phyloP scores from a whole-genome alignment of 2,113 vertebrate species.

The Pachyramphus minor region DNA sequence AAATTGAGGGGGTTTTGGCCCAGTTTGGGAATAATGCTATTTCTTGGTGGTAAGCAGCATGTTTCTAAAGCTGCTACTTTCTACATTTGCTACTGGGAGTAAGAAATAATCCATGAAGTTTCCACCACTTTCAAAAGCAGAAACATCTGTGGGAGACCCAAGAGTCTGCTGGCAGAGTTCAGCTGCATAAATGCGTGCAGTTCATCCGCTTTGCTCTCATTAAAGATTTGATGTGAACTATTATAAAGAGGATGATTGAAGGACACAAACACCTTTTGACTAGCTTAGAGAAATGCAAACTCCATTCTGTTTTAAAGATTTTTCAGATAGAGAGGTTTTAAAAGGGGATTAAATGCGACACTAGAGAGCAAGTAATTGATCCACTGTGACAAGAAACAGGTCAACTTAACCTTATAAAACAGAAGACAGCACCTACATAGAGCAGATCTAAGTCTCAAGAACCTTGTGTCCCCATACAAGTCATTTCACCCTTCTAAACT shows the following conservation, averaged over 20 bases:
- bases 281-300: slow-evolving; percentile 30
- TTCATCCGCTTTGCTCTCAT: slow-evolving; percentile 55
- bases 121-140: slow-evolving; percentile 51
- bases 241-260: neutral
- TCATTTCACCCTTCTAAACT: neutral
- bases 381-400: neutral
- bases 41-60: neutral
- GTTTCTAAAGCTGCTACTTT: neutral
- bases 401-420: neutral
- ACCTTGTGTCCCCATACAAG: neutral
- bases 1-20: neutral
- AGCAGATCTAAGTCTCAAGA: neutral
- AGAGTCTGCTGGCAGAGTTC: slow-evolving; percentile 31
- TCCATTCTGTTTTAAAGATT: slow-evolving; percentile 24
- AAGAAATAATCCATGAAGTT: slow-evolving; percentile 65
- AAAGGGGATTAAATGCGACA: neutral
- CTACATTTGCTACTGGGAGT: slow-evolving; percentile 42
- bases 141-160: slow-evolving; percentile 34
- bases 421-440: neutral
- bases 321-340: slow-evolving; percentile 7
- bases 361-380: neutral
- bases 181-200: slow-evolving; percentile 14
- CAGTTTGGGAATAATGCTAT: neutral
- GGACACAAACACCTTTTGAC: slow-evolving; percentile 32
- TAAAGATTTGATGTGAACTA: slow-evolving; percentile 44